phyloP scores from a whole-genome alignment of 64 coral and sea anemone species.

The Anthopleura sola region DNA sequence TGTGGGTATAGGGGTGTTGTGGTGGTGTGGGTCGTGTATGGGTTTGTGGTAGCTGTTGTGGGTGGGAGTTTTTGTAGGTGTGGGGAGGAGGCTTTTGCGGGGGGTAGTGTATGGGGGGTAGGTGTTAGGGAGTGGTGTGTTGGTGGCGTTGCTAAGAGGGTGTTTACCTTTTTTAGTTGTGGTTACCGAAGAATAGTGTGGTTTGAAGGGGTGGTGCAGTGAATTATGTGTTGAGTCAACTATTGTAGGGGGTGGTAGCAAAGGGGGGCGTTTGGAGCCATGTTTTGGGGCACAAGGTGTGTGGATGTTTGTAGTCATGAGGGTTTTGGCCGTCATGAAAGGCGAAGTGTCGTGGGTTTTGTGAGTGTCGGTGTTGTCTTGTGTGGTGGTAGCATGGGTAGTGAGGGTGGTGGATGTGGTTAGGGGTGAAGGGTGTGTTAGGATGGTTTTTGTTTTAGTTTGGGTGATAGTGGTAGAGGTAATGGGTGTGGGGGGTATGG shows the following conservation, averaged over 20 bases:
- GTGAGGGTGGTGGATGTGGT: conserved; percentile 12
- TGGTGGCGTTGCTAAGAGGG: not conserved
- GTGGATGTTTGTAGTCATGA: no score
- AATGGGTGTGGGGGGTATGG: not conserved
- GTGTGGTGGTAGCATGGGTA: no score
- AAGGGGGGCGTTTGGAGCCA: no score
- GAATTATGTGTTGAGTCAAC: not conserved
- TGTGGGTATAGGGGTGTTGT: conserved; percentile 16
- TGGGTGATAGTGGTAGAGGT: no score
- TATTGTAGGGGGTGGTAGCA: no score
- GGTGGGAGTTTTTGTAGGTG: conserved; percentile 21
- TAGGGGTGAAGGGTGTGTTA: not conserved
- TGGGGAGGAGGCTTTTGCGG: conserved; percentile 24
- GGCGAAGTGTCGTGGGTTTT: no score
- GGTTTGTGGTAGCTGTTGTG: no score
- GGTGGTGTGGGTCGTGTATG: no score
- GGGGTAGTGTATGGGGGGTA: conserved; percentile 6
- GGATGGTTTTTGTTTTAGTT: no score
- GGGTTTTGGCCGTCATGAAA: no score
- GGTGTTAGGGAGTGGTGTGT: not conserved
- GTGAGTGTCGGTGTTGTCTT: no score
- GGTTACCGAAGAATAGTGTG: not conserved
- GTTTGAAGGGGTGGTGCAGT: not conserved
- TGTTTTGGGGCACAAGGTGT: no score
- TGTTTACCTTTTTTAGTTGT: not conserved